These are phyloP conservation scores for Cladopsammia gracilis DNA, from an alignment of 64 coral and sea anemone genomes.

Conservation along the genomic window DNA sequence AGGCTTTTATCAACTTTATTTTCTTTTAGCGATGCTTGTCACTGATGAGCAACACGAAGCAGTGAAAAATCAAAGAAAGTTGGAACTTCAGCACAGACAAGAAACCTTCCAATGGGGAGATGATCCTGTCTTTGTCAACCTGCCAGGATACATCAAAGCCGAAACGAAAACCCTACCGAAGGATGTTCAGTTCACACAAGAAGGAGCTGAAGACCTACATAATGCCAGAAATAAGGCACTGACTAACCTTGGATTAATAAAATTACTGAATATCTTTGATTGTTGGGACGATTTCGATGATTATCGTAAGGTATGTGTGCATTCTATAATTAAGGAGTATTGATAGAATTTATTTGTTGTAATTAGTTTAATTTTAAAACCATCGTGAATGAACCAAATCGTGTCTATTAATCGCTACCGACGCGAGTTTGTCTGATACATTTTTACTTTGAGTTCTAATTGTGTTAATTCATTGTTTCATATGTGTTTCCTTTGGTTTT, in stretches of 20 bases:
- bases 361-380: too few relatives aligned
- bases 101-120: conserved; percentile 74
- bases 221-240: conserved; percentile 56
- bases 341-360: too few relatives aligned
- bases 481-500: too few relatives aligned
- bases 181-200: conserved; percentile 79
- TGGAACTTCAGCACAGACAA: conserved; percentile 76
- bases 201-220: conserved; percentile 65
- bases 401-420: too few relatives aligned
- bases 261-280: conserved; percentile 58
- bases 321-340: background rate
- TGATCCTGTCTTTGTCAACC: conserved; percentile 12
- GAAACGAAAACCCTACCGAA: conserved; percentile 49
- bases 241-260: conserved; percentile 68
- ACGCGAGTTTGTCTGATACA: too few relatives aligned
- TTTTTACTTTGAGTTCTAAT: too few relatives aligned
- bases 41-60: conserved; percentile 80
- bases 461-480: too few relatives aligned
- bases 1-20: background rate
- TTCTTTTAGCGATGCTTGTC: conserved; percentile 33
- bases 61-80: conserved; percentile 65
- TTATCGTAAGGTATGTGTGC: conserved; percentile 66
- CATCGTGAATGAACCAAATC: too few relatives aligned
- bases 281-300: conserved; percentile 83
- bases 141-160: conserved; percentile 72